Evolutionary conservation across 2,888 invertebrate species (phyloP), one percentile per base, ranked within the genome.

Genomic region (Ceraclea dissimilis): DNA sequence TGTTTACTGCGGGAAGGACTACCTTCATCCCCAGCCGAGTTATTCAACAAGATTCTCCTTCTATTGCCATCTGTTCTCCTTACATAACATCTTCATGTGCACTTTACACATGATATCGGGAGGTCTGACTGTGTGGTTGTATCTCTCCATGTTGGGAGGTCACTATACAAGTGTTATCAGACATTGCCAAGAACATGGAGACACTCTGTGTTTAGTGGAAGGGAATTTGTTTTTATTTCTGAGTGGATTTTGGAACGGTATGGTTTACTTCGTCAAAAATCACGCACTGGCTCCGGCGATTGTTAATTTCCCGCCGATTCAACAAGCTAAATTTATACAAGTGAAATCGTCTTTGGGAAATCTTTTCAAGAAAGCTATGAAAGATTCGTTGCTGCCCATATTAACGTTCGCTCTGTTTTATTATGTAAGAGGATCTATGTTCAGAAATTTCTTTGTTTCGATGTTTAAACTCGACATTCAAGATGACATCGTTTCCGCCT

Each of bases 1-100:
- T n/a, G 74, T 86, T 43, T 76, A 86, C 33, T 83, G 85, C 65
- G 85, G 85, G 48, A 86, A 84, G 66, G 83, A 83, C 62, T 86
- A 86, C 64, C 75, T 87, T 20, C 72, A 78, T 18, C 79, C 80
- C 50, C 71, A 79, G 34, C 75, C 77, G 0, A 86, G 83, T 64
- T 79, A 80, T 60, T 77, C 81, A 39, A 86, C 84, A 13, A 79
- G 89, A 64, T 86, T 87, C 64, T 78, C 79, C 2, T 83, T 83
- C 72, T 73, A 88, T 51, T 66, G 83, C 31, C 79, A 79, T 34
- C 74, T 84, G 63, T 82, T 85, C 63, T 79, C 84, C 0, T 59
- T 81, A 0, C 84, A 84, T 64, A 81, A 84, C 60, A 63, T 81
- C 1, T 65, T 79, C 26, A 71, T 85, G 39, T 72, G 79, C 22